Base-by-base conservation (phyloP, 2,797 vertebrate species). In the Pampus argenteus region DNA sequence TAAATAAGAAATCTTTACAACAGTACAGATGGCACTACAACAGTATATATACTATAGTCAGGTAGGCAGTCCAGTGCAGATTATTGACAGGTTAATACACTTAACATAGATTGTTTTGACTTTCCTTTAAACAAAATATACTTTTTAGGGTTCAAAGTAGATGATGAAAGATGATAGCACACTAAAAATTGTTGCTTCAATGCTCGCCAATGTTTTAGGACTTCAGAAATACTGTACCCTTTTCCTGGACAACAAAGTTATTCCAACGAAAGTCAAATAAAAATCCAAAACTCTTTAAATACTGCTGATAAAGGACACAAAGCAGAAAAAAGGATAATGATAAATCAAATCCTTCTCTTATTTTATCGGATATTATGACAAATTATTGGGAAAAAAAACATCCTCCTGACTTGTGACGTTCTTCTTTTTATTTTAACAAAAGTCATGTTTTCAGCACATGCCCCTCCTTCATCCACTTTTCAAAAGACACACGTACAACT, bases 1-100 rank as follows among this genome's bases (percentile, higher is more conserved):
- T 90, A 90, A 92, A 92, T 89, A 84, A 77, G 7, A 61, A 75
- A 54, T 66, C 31, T 84, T 68, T 52, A 76, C 58, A 74, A 51
- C 22, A 40, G 20, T 36, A 67, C 50, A 66, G 23, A 17, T 29
- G 26, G 58, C 29, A 49, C 42, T 20, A 52, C 49, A 56, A 38
- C 3, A n/a, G n/a, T n/a, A n/a, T n/a, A n/a, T n/a, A n/a, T n/a
- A n/a, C n/a, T n/a, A 44, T 34, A 28, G 23, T 25, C n/a, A 55
- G 9, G 62, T 1, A 6, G 18, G 13, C 40, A 25, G 48, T 31
- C 58, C 13, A 38, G 26, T 14, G 2, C 52, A 64, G 23, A 5
- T 49, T 38, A 31, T 23, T 38, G 34, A 29, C 25, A 13, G 45
- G 22, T 62, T 71, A 52, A 20, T 29, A 52, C 52, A 58, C 36